These are phyloP conservation scores for Hyperoodon ampullatus DNA, from an alignment of 2,113 vertebrate species.

Conservation along the genomic window DNA sequence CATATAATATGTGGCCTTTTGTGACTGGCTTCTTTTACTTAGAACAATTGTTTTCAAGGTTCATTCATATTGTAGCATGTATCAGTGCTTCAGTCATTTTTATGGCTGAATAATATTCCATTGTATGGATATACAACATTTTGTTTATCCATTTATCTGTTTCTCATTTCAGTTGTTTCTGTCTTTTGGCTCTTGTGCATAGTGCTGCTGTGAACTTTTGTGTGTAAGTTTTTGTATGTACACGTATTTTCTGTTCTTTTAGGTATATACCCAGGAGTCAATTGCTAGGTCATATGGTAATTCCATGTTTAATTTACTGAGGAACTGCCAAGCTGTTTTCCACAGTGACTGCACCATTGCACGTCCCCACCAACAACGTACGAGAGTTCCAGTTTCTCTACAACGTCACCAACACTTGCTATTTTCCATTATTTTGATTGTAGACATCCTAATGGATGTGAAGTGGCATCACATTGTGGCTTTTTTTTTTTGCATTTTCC, in stretches of 20 bases:
- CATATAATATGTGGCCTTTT: not conserved
- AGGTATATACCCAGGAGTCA: not conserved
- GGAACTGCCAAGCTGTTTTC: not conserved
- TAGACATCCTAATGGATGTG: not conserved
- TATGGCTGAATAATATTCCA: not conserved
- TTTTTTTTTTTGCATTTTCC: slow-evolving; percentile 3
- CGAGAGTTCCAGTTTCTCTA: not conserved
- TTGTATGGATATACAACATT: not conserved
- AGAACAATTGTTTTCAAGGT: not conserved
- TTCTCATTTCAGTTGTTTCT: not conserved
- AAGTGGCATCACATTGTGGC: not conserved
- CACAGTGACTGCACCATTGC: not conserved
- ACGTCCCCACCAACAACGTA: not conserved
- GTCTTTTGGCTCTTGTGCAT: not conserved
- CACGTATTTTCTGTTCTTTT: not conserved
- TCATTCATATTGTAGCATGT: not conserved
- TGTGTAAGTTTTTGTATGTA: not conserved
- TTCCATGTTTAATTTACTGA: not conserved
- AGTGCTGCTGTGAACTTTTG: not conserved
- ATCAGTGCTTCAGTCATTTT: not conserved
- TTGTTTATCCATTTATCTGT: not conserved
- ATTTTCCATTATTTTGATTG: not conserved
- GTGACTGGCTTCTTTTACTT: not conserved
- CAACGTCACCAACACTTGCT: not conserved
- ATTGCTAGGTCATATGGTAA: not conserved